Evolutionary conservation across 2,888 invertebrate genomes (phyloP).

Genomic region (Drosophila differens): DNA sequence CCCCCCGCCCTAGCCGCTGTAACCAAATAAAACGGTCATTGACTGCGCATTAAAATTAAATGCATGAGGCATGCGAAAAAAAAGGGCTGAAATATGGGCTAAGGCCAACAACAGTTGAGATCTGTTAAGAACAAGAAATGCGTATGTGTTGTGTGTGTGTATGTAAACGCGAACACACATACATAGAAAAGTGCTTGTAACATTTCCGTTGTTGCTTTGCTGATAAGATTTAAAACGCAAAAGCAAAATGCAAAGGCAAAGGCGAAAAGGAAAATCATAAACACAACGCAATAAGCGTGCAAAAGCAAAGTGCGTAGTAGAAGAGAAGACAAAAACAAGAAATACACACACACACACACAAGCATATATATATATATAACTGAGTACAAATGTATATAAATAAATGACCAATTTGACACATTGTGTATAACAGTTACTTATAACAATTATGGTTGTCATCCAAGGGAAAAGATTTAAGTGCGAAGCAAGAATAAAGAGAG

Average conservation of each 20-base stretch:
- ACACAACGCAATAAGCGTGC: conserved; percentile 71
- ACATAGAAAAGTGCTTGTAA: conserved; percentile 24
- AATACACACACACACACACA: background rate
- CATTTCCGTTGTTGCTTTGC: conserved; percentile 55
- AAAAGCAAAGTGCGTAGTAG: conserved; percentile 75
- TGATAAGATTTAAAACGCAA: conserved; percentile 81
- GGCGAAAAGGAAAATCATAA: conserved; percentile 60
- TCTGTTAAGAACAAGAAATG: conserved; percentile 20
- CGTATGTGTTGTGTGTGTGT: background rate
- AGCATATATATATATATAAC: background rate
- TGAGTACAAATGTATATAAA: conserved; percentile 11
- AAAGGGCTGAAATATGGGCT: conserved; percentile 35
- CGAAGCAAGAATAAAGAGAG: conserved; percentile 12
- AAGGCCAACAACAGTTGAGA: conserved; percentile 49
- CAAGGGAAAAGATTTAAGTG: conserved; percentile 5
- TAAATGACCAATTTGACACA: conserved; percentile 27
- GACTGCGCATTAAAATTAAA: conserved; percentile 63
- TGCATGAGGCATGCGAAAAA: conserved; percentile 41
- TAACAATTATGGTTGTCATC: conserved; percentile 3
- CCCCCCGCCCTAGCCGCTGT: background rate
- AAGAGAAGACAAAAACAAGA: conserved; percentile 33
- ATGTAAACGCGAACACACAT: conserved; percentile 14
- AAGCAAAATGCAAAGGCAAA: conserved; percentile 73
- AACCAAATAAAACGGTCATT: conserved; percentile 48
- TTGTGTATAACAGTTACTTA: conserved; percentile 38